A percentile compares a stretch with the other conserved stretches of the same genome.
These are phyloP conservation scores for Lycia hirtaria DNA, from an alignment of 2,888 invertebrate genomes.

Conservation along the genomic window DNA sequence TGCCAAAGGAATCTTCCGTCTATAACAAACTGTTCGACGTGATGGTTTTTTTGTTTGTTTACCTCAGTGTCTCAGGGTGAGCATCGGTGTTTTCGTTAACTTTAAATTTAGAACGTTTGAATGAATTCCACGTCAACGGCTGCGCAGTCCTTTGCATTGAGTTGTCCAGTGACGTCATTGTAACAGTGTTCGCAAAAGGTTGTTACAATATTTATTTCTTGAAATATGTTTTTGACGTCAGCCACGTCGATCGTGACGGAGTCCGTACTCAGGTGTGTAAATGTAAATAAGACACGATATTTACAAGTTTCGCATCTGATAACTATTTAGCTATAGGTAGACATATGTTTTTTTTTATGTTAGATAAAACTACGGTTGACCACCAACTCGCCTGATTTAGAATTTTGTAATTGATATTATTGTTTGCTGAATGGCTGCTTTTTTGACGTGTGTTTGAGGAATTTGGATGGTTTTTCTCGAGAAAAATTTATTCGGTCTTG, in stretches of 20 bases:
- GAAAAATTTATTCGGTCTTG: background rate
- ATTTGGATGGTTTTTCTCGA: background rate
- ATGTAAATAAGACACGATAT: slow-evolving; percentile 17
- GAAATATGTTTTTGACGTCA: slow-evolving; percentile 33
- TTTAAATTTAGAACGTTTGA: slow-evolving; percentile 47
- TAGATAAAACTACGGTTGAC: no score
- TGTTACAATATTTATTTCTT: slow-evolving; percentile 31
- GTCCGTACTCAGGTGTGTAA: slow-evolving; percentile 26
- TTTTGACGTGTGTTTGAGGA: background rate
- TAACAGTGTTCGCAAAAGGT: slow-evolving; percentile 17
- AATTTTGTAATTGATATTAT: background rate
- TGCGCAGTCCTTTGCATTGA: slow-evolving; percentile 36
- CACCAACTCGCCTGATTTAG: no score
- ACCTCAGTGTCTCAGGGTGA: slow-evolving; percentile 31
- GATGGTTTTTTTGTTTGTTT: slow-evolving; percentile 38
- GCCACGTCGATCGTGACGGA: slow-evolving; percentile 22
- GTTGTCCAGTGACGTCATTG: slow-evolving; percentile 38
- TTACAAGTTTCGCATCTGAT: slow-evolving; percentile 11
- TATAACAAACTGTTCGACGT: slow-evolving; percentile 22
- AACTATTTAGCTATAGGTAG: no score
- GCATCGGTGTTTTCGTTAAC: slow-evolving; percentile 44
- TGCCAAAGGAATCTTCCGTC: slow-evolving; percentile 27
- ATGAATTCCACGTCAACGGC: slow-evolving; percentile 44
- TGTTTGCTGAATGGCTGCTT: background rate
- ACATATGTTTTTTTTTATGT: no score